phyloP scores from a whole-genome alignment of 2,888 invertebrate species.

The Cosmia pyralina region DNA sequence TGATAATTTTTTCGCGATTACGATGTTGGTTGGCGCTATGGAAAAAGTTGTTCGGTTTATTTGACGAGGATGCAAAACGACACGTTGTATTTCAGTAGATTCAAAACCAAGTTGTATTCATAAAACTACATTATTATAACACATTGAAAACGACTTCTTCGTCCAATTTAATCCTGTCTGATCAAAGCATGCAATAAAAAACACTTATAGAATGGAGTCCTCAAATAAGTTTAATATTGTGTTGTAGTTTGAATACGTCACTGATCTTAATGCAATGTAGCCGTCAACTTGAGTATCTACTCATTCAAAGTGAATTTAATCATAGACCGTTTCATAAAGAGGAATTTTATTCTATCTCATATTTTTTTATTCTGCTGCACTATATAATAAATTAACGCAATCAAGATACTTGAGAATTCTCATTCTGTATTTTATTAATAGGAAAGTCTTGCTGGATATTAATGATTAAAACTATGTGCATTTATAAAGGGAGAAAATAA shows the following conservation, averaged over 20 bases:
- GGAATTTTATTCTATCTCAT: slow-evolving; percentile 26
- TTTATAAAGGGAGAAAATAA: not conserved
- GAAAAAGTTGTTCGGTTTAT: too few species aligned
- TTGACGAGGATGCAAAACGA: too few species aligned
- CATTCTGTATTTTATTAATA: slow-evolving; percentile 3
- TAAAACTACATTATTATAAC: not conserved
- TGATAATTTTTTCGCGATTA: too few species aligned
- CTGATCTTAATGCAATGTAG: slow-evolving; percentile 37
- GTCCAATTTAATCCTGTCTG: too few species aligned
- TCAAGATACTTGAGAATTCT: slow-evolving; percentile 9
- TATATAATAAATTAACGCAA: slow-evolving; percentile 33
- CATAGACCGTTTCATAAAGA: slow-evolving; percentile 13
- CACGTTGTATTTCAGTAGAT: not conserved
- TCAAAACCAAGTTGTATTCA: not conserved
- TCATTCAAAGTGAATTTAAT: slow-evolving; percentile 36
- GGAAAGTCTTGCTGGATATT: not conserved
- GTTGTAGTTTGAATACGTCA: slow-evolving; percentile 15
- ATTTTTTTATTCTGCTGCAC: slow-evolving; percentile 28
- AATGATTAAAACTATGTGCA: slow-evolving; percentile 1
- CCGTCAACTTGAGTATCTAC: slow-evolving; percentile 22
- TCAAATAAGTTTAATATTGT: not conserved
- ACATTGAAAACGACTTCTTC: too few species aligned
- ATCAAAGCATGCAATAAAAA: too few species aligned
- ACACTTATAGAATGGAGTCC: not conserved
- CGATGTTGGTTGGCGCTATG: too few species aligned